Base-by-base conservation (phyloP, 2,797 vertebrate species). In the Xenentodon cancila region DNA sequence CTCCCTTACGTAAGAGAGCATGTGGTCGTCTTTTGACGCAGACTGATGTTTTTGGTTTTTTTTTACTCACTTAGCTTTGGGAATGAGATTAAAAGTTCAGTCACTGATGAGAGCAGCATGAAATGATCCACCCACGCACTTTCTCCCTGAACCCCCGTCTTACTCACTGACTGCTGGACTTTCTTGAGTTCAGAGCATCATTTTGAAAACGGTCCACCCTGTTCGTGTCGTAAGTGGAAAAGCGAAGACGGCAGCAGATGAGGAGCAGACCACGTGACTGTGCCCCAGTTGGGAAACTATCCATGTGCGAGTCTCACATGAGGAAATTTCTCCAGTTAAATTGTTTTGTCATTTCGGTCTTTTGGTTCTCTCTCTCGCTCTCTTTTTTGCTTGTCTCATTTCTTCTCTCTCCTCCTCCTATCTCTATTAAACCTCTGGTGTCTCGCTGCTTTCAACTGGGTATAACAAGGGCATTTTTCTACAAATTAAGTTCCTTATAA, bases 101-200 rank as follows among this genome's bases (percentile, higher is more conserved):
- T 50, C 46, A 43, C 67, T 61, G 69, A 68, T 12, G 58, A 77
- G 64, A 70, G 53, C 67, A 71, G 63, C 60, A 71, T 50, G 53
- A 69, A 81, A 64, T 25, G 43, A 13, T 71, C 77, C 79, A n/a
- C 80, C 69, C 80, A 61, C 67, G 47, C 73, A 50, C 51, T 77
- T 72, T 81, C 68, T 84, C 77, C 65, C 71, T 51, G 53, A 75
- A 58, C 75, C 42, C 59, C 77, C 76, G 65, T 85, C 89, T 91
- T 90, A 91, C 82, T 91, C 88, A 87, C 80, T 65, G 88, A 89
- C 88, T 92, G 82, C 71, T 62, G 60, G 66, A 86, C 84, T 92
- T 92, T 90, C 82, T 87, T 77, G 45, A 66, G 73, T 62, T 63
- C 77, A 50, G 49, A 73, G 76, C 51, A 64, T 53, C 47, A 18